These are phyloP conservation scores for Ginglymostoma cirratum DNA, from an alignment of 2,113 vertebrate genomes.

Conservation along the genomic window DNA sequence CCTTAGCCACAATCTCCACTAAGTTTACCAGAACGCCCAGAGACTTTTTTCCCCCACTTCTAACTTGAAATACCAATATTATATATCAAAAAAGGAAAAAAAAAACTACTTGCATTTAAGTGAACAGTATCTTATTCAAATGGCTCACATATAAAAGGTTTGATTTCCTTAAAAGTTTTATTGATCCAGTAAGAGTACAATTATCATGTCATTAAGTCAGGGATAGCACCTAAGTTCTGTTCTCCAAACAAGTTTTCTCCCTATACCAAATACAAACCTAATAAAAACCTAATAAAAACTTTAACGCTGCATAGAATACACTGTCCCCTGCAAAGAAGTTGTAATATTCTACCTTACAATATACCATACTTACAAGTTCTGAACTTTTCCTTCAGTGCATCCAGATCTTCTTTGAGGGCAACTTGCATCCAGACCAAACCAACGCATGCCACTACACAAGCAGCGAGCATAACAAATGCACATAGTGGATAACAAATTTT, in stretches of 20 bases:
- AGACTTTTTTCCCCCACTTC: neutral
- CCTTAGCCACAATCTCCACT: neutral
- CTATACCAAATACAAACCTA: neutral
- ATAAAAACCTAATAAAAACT: neutral
- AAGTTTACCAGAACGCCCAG: neutral
- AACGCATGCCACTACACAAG: conserved; percentile 83
- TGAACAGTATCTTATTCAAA: neutral
- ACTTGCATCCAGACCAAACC: conserved; percentile 98
- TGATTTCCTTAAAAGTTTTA: neutral
- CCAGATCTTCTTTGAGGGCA: conserved; percentile 87
- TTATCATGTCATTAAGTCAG: neutral
- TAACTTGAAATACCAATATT: neutral
- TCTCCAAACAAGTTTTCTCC: neutral
- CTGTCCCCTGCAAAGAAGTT: neutral
- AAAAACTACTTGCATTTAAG: neutral
- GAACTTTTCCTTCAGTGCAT: conserved; percentile 85
- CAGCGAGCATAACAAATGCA: conserved; percentile 80
- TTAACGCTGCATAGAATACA: neutral
- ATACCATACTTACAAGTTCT: conserved; percentile 70
- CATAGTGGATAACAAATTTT: conserved; percentile 85
- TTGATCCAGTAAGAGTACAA: neutral
- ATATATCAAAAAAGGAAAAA: neutral
- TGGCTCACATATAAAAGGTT: neutral
- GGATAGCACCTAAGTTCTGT: neutral
- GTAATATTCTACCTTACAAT: neutral